Conservation (phyloP, 2,888 invertebrate genomes). For the Minunthozetes semirufus region DNA sequence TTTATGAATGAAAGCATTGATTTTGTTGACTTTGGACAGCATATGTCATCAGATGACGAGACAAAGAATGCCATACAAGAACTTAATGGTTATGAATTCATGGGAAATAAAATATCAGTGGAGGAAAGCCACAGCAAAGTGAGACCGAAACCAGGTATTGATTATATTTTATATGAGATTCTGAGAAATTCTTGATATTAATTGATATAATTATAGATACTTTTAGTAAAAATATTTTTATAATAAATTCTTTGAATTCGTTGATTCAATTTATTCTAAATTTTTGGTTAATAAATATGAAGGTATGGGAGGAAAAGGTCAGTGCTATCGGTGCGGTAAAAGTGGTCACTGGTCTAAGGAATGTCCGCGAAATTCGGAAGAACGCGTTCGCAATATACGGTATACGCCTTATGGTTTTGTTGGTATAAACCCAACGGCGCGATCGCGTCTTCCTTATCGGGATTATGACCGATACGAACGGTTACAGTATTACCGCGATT, state of each 20-base stretch:
- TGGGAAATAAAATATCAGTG: slow-evolving; percentile 42
- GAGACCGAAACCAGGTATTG: slow-evolving; percentile 69
- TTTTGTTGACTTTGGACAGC: slow-evolving; percentile 35
- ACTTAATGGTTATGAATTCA: slow-evolving; percentile 42
- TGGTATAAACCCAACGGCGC: background rate
- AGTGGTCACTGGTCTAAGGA: slow-evolving; percentile 96
- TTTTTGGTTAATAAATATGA: background rate
- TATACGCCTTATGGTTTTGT: slow-evolving; percentile 23
- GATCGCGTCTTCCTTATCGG: slow-evolving; percentile 31
- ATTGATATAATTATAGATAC: background rate
- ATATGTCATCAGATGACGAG: slow-evolving; percentile 42
- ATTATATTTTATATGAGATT: background rate
- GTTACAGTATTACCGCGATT: slow-evolving; percentile 36
- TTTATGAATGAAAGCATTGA: background rate
- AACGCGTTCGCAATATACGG: slow-evolving; percentile 1
- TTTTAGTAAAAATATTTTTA: background rate
- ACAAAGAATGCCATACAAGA: slow-evolving; percentile 42
- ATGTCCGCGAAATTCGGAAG: slow-evolving; percentile 55
- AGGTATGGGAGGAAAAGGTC: slow-evolving; percentile 90
- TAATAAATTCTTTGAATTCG: background rate
- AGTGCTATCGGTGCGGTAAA: slow-evolving; percentile 81
- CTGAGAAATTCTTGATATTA: background rate
- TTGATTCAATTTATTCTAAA: background rate
- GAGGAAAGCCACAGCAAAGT: slow-evolving; percentile 62
- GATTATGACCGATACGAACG: slow-evolving; percentile 34